Conservation (phyloP, 2,888 invertebrate species). For the Tetropium fuscum region DNA sequence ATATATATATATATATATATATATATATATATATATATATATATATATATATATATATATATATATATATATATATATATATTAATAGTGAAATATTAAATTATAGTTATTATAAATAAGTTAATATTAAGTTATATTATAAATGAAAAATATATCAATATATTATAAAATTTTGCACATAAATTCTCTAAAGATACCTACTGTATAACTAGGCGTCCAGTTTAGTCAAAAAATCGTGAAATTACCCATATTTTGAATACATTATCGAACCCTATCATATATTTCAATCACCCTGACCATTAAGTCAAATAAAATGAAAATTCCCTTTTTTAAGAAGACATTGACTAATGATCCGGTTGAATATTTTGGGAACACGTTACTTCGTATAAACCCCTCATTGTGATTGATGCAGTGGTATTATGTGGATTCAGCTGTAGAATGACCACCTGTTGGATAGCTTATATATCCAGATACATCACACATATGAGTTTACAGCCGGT, state of each 20-base stretch:
- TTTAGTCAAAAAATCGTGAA: constrained; percentile 10
- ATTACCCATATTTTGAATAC: background rate
- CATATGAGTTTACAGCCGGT: constrained; percentile 24
- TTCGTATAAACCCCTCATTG: constrained; percentile 31
- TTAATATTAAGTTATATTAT: too few species aligned
- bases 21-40: too few species aligned
- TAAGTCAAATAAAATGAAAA: constrained; percentile 38
- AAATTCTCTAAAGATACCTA: too few species aligned
- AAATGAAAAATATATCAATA: too few species aligned
- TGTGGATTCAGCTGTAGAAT: constrained; percentile 40
- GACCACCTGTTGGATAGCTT: constrained; percentile 44
- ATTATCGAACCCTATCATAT: background rate
- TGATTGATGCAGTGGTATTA: constrained; percentile 48
- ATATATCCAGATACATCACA: constrained; percentile 29
- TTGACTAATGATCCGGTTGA: constrained; percentile 40
- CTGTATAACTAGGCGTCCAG: too few species aligned
- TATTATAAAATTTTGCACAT: too few species aligned
- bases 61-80: too few species aligned
- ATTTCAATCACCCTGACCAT: constrained; percentile 25
- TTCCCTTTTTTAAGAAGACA: constrained; percentile 40
- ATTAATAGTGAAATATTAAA: too few species aligned
- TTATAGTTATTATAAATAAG: too few species aligned
- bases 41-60: too few species aligned
- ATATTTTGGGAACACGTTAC: constrained; percentile 32
- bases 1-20: too few species aligned